Conservation (phyloP, 2,888 invertebrate species). For the Cephus rjabovi region DNA sequence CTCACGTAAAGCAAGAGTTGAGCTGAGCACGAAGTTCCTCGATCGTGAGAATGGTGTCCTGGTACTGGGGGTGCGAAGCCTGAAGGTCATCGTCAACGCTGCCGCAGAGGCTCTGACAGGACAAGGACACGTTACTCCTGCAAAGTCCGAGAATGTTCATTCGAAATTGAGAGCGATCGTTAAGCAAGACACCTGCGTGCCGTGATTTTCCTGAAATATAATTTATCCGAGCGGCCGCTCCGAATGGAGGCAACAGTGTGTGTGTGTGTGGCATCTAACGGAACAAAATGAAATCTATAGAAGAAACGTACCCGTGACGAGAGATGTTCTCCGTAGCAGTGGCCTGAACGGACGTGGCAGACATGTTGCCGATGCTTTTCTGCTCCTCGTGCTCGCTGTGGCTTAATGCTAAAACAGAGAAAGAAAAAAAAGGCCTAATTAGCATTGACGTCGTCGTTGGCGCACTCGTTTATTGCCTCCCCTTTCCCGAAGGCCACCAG, state of each 20-base stretch:
- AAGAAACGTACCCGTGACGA: slow-evolving; percentile 56
- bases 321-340: slow-evolving; percentile 55
- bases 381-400: no score
- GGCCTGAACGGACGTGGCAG: slow-evolving; percentile 58
- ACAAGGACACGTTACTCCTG: slow-evolving; percentile 62
- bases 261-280: neutral
- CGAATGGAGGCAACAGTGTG: neutral
- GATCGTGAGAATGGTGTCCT: slow-evolving; percentile 74
- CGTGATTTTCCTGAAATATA: no score
- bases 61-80: slow-evolving; percentile 62
- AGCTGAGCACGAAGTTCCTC: slow-evolving; percentile 79
- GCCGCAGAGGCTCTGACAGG: slow-evolving; percentile 55
- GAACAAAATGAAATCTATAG: neutral
- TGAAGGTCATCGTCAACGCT: slow-evolving; percentile 54
- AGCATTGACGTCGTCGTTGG: slow-evolving; percentile 9
- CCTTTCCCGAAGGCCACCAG: no score
- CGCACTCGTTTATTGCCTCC: neutral
- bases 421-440: slow-evolving; percentile 9
- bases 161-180: no score
- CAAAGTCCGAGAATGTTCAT: slow-evolving; percentile 14
- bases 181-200: no score
- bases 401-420: slow-evolving; percentile 48
- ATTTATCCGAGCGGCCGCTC: neutral
- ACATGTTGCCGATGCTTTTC: slow-evolving; percentile 45
- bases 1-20: slow-evolving; percentile 78